Evolutionary conservation across 2,797 vertebrate genomes (phyloP), one percentile per base, ranked within the genome.

Genomic region (Epinephelus awoara): DNA sequence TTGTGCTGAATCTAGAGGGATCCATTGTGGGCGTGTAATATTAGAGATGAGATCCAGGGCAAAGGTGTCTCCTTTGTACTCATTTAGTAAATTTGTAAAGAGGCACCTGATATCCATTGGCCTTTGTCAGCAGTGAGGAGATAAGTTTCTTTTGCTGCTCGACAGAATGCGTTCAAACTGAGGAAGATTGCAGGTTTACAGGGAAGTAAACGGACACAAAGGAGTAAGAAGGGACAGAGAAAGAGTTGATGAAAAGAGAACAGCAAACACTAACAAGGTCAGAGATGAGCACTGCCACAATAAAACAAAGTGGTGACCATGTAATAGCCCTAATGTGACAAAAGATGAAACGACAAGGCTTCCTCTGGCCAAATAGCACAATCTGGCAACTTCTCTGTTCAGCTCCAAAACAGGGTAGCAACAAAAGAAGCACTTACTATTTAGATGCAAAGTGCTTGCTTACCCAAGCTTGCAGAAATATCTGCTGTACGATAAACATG

Each of bases 61-160:
- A 89, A 88, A 89, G 78, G 69, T 69, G 74, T 79, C 56, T 87
- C 69, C 74, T 85, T 79, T 88, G 72, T 78, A 65, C 71, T 78
- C 74, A 64, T 29, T 77, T 77, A 74, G 61, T 59, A 78, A 19
- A 87, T 90, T 88, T 85, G 73, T 85, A 84, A 87, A 90, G 75
- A 86, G 82, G 89, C 74, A 93, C 85, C 84, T 51, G 80, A 90
- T 89, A 84, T 82, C 62, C 61, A 56, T 40, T 66, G 46, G 79
- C 65, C 69, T 88, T 92, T 91, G 90, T 91, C 87, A 80, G 64
- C 52, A 76, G 67, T 15, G 64, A 80, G 17, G 78, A 88, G 86
- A 90, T 90, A 90, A 69, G 73, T 82, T 92, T 89, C 75, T 72
- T 81, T 40, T 63, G 51, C 7, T 34, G 34, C 34, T 34, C 1